Percentiles rank a stretch among this genome's conserved stretches.
Conservation (phyloP, 2,797 vertebrate species). For the Takifugu rubripes region DNA sequence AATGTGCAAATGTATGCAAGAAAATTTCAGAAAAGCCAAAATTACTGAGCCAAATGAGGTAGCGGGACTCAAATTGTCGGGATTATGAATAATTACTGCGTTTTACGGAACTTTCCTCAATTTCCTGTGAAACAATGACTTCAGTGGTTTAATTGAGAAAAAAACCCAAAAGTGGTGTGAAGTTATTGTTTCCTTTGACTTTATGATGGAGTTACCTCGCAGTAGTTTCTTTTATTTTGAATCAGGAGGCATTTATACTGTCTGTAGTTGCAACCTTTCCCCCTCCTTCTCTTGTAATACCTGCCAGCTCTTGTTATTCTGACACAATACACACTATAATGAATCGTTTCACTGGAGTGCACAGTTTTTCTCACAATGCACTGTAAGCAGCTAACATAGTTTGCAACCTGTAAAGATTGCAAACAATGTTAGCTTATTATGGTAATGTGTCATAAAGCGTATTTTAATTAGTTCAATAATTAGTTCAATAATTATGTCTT, state of each 20-base stretch:
- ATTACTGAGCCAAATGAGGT: conserved; percentile 89
- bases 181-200: conserved; percentile 35
- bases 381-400: neutral
- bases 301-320: conserved; percentile 20
- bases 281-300: conserved; percentile 11
- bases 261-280: neutral
- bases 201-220: conserved; percentile 20
- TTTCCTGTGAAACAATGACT: conserved; percentile 78
- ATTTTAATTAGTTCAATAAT: too few species aligned
- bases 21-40: conserved; percentile 96
- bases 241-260: conserved; percentile 13
- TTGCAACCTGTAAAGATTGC: neutral
- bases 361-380: too few species aligned
- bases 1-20: conserved; percentile 99
- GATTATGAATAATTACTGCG: conserved; percentile 99
- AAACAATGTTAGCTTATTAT: too few species aligned
- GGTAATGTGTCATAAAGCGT: too few species aligned
- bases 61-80: conserved; percentile 92
- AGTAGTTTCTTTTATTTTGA: conserved; percentile 14
- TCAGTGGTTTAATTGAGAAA: conserved; percentile 54
- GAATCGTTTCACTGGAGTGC: too few species aligned
- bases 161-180: conserved; percentile 44
- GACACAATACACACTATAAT: neutral
- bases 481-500: too few species aligned
- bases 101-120: conserved; percentile 87